Evolutionary conservation across 1,140 invertebrate genomes (phyloP).

Genomic region (Papilio dardanus): DNA sequence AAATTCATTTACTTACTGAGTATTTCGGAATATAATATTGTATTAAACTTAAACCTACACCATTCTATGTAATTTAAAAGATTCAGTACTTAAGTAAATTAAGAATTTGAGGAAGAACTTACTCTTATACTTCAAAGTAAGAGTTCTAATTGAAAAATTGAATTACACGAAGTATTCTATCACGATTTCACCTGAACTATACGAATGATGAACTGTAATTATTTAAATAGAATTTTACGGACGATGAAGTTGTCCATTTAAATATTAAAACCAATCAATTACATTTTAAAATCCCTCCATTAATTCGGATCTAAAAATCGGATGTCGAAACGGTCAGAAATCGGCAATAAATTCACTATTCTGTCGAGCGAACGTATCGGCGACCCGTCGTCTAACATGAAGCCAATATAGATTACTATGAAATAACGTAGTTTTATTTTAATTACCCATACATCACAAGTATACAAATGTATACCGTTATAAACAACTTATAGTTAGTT

Average conservation of each 20-base stretch:
- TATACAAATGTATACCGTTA: not conserved
- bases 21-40: not conserved
- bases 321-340: not conserved
- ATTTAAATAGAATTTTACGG: not conserved
- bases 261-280: constrained; percentile 21
- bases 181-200: not conserved
- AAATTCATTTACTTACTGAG: not conserved
- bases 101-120: not conserved
- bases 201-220: too few relatives aligned
- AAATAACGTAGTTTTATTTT: not conserved
- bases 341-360: constrained; percentile 6
- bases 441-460: not conserved
- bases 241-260: not conserved
- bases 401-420: not conserved
- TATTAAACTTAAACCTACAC: not conserved
- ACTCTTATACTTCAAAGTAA: too few relatives aligned
- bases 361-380: not conserved
- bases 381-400: not conserved
- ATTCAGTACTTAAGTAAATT: not conserved
- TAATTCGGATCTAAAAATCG: constrained; percentile 30
- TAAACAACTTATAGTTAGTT: not conserved
- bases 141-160: too few relatives aligned
- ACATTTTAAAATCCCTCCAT: constrained; percentile 19
- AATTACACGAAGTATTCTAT: too few relatives aligned
- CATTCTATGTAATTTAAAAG: not conserved